These are phyloP conservation scores for Amphibalanus amphitrite DNA, from an alignment of 1,140 invertebrate genomes.

Conservation along the genomic window DNA sequence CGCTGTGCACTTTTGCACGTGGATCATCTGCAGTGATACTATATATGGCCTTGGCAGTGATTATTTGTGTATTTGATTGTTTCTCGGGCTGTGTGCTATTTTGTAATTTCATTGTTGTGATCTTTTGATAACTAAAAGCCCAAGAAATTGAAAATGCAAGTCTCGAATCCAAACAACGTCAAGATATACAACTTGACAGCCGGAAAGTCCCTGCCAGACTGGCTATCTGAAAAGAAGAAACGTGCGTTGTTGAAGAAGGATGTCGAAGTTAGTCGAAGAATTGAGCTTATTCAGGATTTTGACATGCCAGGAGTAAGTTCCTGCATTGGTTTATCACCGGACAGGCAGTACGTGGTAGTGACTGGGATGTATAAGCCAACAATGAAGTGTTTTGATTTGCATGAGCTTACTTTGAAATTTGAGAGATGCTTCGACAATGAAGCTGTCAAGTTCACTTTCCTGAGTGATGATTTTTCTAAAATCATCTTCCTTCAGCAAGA, in stretches of 20 bases:
- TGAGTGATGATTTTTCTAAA: constrained; percentile 80
- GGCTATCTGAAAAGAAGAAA: constrained; percentile 79
- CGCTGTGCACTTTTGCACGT: too few species aligned
- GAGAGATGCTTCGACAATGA: constrained; percentile 96
- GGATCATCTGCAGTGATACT: too few species aligned
- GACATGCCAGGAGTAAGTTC: constrained; percentile 92
- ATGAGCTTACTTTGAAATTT: constrained; percentile 93
- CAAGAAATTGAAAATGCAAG: not conserved
- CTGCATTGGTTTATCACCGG: constrained; percentile 64
- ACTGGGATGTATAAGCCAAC: constrained; percentile 94
- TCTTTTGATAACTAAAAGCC: too few species aligned
- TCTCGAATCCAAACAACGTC: constrained; percentile 50
- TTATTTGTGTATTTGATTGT: too few species aligned
- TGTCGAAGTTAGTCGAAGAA: constrained; percentile 66
- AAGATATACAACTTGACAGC: constrained; percentile 96
- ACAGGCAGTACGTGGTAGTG: constrained; percentile 81
- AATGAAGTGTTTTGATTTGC: constrained; percentile 88
- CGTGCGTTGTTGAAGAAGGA: constrained; percentile 72
- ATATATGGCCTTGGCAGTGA: too few species aligned
- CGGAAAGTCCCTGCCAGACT: constrained; percentile 90
- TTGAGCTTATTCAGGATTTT: constrained; percentile 97
- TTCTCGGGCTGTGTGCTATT: too few species aligned
- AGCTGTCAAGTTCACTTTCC: constrained; percentile 65
- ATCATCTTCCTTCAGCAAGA: constrained; percentile 47
- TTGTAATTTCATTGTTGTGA: too few species aligned